A percentile compares a stretch with the other conserved stretches of the same genome.
These are phyloP conservation scores for Mionectes macconnelli DNA, from an alignment of 2,113 vertebrate genomes.

Conservation along the genomic window DNA sequence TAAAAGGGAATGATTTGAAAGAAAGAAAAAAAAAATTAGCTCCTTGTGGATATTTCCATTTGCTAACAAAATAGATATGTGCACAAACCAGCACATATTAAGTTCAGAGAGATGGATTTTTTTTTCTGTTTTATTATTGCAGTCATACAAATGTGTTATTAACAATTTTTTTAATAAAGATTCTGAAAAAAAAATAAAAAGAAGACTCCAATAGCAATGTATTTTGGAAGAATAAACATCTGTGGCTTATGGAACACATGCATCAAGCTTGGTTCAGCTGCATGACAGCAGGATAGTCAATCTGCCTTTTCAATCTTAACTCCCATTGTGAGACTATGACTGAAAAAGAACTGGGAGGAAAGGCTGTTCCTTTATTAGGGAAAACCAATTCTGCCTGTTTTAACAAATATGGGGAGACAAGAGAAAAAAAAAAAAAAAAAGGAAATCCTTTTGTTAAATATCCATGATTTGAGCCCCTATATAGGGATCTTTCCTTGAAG, in stretches of 20 bases:
- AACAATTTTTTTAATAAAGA: neutral
- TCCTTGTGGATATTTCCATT: conserved; percentile 49
- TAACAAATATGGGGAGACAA: neutral
- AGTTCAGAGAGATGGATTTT: neutral
- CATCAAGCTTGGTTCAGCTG: neutral
- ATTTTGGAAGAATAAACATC: conserved; percentile 1
- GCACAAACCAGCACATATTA: neutral
- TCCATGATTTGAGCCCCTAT: neutral
- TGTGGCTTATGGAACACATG: neutral
- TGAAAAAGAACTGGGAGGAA: neutral
- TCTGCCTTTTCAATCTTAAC: neutral
- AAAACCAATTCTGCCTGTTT: neutral
- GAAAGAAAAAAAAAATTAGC: neutral
- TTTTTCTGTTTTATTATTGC: neutral
- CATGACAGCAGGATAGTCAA: neutral
- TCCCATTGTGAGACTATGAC: neutral
- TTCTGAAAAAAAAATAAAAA: neutral
- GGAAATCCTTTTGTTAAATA: neutral
- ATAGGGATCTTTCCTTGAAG: conserved; percentile 18
- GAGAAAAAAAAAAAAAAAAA: neutral
- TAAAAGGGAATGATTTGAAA: conserved; percentile 4
- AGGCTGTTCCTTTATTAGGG: neutral
- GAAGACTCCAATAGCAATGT: neutral
- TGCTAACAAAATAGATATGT: conserved; percentile 32
- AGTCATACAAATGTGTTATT: neutral